A percentile compares a stretch with the other conserved stretches of the same genome.
Evolutionary conservation across 1,140 invertebrate species (phyloP).

Genomic region (Aculops lycopersici): DNA sequence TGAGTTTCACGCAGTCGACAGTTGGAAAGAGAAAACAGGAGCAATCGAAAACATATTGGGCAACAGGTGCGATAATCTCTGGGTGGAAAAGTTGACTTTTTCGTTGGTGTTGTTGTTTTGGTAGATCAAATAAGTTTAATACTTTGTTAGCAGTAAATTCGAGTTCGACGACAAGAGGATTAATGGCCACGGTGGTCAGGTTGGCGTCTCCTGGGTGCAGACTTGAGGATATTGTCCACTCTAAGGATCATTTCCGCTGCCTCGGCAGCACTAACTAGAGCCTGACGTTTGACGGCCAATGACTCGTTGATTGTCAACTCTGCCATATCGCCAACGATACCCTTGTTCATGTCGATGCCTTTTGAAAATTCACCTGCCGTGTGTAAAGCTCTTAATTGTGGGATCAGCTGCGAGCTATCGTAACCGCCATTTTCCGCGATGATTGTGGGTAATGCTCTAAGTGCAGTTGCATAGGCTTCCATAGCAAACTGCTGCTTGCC

Average conservation of each 20-base stretch:
- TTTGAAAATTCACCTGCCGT: slow-evolving; percentile 34
- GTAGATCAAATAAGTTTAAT: too few relatives aligned
- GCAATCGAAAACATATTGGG: too few relatives aligned
- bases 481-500: slow-evolving; percentile 92
- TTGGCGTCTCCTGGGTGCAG: slow-evolving; percentile 59
- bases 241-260: slow-evolving; percentile 95
- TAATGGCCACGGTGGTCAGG: slow-evolving; percentile 43
- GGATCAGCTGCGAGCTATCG: slow-evolving; percentile 74
- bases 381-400: slow-evolving; percentile 59
- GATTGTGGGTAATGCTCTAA: slow-evolving; percentile 41
- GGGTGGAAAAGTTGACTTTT: too few relatives aligned
- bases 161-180: not conserved
- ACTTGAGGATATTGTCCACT: slow-evolving; percentile 83
- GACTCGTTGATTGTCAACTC: slow-evolving; percentile 76
- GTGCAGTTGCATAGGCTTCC: slow-evolving; percentile 74
- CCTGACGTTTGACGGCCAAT: slow-evolving; percentile 76
- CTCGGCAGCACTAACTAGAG: slow-evolving; percentile 69
- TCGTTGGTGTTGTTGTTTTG: too few relatives aligned
- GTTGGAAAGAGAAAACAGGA: too few relatives aligned
- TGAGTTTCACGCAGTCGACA: too few relatives aligned
- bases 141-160: too few relatives aligned
- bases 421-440: slow-evolving; percentile 96
- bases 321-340: slow-evolving; percentile 13
- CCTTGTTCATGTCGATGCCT: slow-evolving; percentile 30
- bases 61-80: too few relatives aligned